A percentile compares a stretch with the other conserved stretches of the same genome.
These are phyloP conservation scores for Salticus scenicus DNA, from an alignment of 2,888 invertebrate genomes.

Conservation along the genomic window DNA sequence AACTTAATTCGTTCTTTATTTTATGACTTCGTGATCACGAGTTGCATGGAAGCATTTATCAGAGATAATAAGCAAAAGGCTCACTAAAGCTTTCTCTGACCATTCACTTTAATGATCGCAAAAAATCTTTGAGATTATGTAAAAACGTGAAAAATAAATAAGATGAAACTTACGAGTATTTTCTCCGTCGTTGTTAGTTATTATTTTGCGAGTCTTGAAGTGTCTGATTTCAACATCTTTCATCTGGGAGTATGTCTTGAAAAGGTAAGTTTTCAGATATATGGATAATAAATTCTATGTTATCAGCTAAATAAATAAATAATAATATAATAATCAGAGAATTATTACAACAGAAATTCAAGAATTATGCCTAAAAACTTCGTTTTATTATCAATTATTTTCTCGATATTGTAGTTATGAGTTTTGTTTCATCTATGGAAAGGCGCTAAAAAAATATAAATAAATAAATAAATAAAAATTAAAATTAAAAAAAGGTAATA, in stretches of 20 bases:
- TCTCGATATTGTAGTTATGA: too few species aligned
- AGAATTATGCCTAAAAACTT: too few species aligned
- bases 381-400: too few species aligned
- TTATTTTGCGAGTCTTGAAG: slow-evolving; percentile 22
- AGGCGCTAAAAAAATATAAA: too few species aligned
- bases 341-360: too few species aligned
- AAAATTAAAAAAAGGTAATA: too few species aligned
- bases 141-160: slow-evolving; percentile 13
- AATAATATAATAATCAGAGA: too few species aligned
- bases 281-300: not conserved
- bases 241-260: not conserved
- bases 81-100: not conserved
- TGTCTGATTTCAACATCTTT: too few species aligned
- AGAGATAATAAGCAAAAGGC: slow-evolving; percentile 42
- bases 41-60: slow-evolving; percentile 41
- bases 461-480: too few species aligned
- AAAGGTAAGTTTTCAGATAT: slow-evolving; percentile 32
- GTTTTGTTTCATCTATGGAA: too few species aligned
- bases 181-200: slow-evolving; percentile 24
- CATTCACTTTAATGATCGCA: slow-evolving; percentile 36
- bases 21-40: slow-evolving; percentile 40
- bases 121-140: slow-evolving; percentile 10
- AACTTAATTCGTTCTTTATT: slow-evolving; percentile 23
- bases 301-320: not conserved
- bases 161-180: slow-evolving; percentile 35